These are phyloP conservation scores for Ammospiza maritima DNA, from an alignment of 2,797 vertebrate species.

Conservation along the genomic window DNA sequence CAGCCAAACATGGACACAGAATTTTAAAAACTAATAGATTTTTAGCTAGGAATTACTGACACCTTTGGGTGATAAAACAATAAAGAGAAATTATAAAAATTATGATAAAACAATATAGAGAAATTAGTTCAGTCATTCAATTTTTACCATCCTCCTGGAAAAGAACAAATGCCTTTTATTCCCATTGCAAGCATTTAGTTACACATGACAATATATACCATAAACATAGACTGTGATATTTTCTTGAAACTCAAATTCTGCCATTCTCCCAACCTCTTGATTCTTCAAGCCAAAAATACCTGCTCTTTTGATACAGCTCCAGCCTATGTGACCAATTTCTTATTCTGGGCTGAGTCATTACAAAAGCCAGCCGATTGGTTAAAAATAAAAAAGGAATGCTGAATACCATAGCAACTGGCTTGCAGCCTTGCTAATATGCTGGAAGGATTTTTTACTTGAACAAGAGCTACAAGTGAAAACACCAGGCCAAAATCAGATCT, in stretches of 20 bases:
- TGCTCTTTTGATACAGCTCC: conserved; percentile 23
- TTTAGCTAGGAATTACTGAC: background rate
- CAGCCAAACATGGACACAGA: background rate
- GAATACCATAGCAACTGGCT: conserved; percentile 66
- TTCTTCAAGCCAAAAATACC: conserved; percentile 21
- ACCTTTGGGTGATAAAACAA: background rate
- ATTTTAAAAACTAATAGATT: background rate
- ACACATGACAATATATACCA: background rate
- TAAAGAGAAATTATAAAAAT: background rate
- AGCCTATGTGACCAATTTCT: background rate
- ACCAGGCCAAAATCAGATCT: background rate
- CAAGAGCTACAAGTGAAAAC: conserved; percentile 49
- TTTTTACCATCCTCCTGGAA: background rate
- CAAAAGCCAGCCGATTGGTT: conserved; percentile 11
- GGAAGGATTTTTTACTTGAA: conserved; percentile 22
- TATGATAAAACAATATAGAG: background rate
- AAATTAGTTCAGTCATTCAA: background rate
- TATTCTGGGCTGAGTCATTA: conserved; percentile 26
- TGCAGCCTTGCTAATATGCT: background rate
- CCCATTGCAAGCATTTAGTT: background rate
- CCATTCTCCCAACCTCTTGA: background rate
- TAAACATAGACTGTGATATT: background rate
- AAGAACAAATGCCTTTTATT: background rate
- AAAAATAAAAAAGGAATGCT: background rate
- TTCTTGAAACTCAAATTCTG: background rate